A percentile compares a stretch with the other conserved stretches of the same genome.
phyloP scores from a whole-genome alignment of 2,113 vertebrate species.

The Catharus fuscescens region DNA sequence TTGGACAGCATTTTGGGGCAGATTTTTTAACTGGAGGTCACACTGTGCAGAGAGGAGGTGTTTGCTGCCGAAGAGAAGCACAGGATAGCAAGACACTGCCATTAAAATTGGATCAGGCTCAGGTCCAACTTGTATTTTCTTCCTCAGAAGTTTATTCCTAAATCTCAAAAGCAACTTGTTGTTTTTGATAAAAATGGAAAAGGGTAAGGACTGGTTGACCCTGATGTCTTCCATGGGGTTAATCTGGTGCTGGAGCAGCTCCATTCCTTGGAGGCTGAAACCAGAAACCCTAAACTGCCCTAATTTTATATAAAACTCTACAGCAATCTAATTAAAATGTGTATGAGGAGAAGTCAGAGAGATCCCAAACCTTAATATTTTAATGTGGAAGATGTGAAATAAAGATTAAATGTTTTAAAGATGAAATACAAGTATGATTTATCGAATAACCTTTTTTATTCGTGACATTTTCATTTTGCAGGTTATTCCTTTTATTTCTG shows the following conservation, averaged over 20 bases:
- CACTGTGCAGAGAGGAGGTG: neutral
- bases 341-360: neutral
- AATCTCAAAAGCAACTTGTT: neutral
- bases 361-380: neutral
- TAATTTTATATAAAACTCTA: neutral
- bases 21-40: neutral
- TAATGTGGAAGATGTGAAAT: neutral
- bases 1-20: neutral
- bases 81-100: neutral
- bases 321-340: neutral
- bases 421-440: slow-evolving; percentile 10
- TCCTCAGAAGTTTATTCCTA: neutral
- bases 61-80: neutral
- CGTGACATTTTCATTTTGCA: slow-evolving; percentile 25
- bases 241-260: neutral
- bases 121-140: neutral
- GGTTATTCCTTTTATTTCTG: slow-evolving; percentile 19
- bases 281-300: neutral
- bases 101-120: neutral
- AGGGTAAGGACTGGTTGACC: neutral
- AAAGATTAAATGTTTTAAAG: slow-evolving; percentile 11
- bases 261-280: neutral
- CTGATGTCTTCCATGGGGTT: neutral
- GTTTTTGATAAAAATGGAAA: neutral
- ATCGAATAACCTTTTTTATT: neutral